A percentile compares a stretch with the other conserved stretches of the same genome.
These are phyloP conservation scores for Ciconia stormi DNA, from an alignment of 2,113 vertebrate species.

Conservation along the genomic window DNA sequence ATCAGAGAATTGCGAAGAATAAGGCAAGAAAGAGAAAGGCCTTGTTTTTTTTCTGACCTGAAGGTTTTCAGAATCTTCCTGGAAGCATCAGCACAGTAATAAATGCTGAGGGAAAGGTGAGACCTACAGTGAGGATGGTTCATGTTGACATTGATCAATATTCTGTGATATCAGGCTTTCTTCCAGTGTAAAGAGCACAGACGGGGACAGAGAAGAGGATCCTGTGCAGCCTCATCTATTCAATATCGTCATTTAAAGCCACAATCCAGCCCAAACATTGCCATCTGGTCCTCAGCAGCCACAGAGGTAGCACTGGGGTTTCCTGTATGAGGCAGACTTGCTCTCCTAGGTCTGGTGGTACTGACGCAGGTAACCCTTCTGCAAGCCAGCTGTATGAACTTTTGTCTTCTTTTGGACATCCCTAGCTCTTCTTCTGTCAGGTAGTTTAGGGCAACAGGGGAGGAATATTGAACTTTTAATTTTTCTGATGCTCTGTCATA, in stretches of 20 bases:
- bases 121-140: neutral
- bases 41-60: neutral
- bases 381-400: neutral
- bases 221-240: neutral
- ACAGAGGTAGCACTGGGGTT: neutral
- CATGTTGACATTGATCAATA: neutral
- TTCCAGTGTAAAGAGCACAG: constrained; percentile 2
- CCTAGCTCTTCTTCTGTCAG: neutral
- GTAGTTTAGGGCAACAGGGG: neutral
- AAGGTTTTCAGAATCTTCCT: constrained; percentile 9
- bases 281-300: neutral
- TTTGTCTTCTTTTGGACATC: neutral
- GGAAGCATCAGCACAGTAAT: neutral
- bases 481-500: neutral
- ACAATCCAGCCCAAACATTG: neutral
- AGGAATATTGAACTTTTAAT: neutral
- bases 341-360: neutral
- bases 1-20: neutral
- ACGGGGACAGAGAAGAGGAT: neutral
- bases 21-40: neutral
- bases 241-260: neutral
- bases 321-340: neutral
- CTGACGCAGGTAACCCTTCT: neutral
- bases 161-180: neutral
- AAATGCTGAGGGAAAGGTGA: constrained; percentile 24